These are phyloP conservation scores for Eurosta solidaginis DNA, from an alignment of 1,140 invertebrate genomes.

Conservation along the genomic window DNA sequence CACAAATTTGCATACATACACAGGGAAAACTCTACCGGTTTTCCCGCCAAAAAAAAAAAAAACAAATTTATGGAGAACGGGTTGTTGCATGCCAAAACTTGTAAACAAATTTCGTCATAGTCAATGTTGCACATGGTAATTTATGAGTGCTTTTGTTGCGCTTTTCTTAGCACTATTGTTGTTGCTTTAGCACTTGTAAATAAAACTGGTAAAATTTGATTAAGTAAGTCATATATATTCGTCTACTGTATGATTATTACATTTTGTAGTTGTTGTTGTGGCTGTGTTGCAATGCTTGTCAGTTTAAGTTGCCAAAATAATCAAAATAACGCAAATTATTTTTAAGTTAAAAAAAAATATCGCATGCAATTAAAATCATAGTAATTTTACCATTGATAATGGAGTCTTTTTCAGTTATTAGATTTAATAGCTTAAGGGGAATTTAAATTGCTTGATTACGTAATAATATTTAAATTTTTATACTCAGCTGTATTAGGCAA, in stretches of 20 bases:
- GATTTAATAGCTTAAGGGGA: too few species aligned
- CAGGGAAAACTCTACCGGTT: background rate
- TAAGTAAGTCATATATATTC: background rate
- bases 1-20: background rate
- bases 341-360: too few species aligned
- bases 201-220: background rate
- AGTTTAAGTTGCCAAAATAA: background rate
- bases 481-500: too few species aligned
- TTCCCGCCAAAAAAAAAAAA: constrained; percentile 13
- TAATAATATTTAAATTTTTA: too few species aligned
- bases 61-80: background rate
- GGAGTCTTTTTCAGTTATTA: too few species aligned
- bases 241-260: background rate
- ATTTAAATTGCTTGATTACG: too few species aligned
- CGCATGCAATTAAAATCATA: too few species aligned
- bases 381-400: too few species aligned
- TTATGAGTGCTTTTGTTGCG: too few species aligned
- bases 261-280: background rate
- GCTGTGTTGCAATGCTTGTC: background rate
- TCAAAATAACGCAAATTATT: background rate
- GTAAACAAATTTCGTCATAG: constrained; percentile 24
- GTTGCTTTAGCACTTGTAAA: background rate
- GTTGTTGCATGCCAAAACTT: constrained; percentile 4
- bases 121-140: background rate
- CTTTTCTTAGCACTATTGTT: too few species aligned